phyloP scores from a whole-genome alignment of 2,797 vertebrate genomes.

The Enteromius treurensis region DNA sequence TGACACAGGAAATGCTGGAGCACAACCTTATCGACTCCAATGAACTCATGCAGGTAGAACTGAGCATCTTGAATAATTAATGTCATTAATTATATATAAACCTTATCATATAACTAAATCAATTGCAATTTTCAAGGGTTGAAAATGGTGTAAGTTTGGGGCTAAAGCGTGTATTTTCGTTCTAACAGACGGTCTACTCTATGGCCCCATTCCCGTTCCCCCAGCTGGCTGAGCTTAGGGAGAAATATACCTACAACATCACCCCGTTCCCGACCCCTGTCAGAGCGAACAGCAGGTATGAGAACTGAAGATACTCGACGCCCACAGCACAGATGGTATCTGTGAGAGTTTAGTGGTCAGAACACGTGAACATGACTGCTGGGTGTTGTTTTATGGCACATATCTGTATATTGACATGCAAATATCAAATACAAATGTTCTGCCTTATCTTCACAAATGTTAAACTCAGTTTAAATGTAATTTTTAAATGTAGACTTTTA shows the following conservation, averaged over 20 bases:
- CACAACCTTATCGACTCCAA: constrained; percentile 87
- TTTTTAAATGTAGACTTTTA: not conserved
- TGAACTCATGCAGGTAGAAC: constrained; percentile 94
- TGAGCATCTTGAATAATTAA: not conserved
- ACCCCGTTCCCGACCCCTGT: constrained; percentile 93
- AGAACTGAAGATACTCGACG: not conserved
- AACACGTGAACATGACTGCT: not conserved
- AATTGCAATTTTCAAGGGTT: not conserved
- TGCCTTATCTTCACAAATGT: constrained; percentile 19
- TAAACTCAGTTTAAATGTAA: not conserved
- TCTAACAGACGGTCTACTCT: constrained; percentile 89
- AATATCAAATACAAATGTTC: constrained; percentile 42
- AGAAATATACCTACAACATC: constrained; percentile 99
- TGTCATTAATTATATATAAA: not conserved
- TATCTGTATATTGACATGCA: constrained; percentile 29
- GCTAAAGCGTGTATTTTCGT: constrained; percentile 9
- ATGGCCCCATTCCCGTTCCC: constrained; percentile 97
- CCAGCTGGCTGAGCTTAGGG: constrained; percentile 92
- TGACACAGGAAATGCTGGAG: constrained; percentile 97
- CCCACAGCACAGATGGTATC: not conserved
- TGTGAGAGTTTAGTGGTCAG: not conserved
- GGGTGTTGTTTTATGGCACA: not conserved
- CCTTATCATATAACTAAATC: not conserved
- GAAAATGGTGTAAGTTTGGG: not conserved
- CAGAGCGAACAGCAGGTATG: constrained; percentile 80